phyloP scores from a whole-genome alignment of 2,113 vertebrate species.

The Carollia perspicillata region DNA sequence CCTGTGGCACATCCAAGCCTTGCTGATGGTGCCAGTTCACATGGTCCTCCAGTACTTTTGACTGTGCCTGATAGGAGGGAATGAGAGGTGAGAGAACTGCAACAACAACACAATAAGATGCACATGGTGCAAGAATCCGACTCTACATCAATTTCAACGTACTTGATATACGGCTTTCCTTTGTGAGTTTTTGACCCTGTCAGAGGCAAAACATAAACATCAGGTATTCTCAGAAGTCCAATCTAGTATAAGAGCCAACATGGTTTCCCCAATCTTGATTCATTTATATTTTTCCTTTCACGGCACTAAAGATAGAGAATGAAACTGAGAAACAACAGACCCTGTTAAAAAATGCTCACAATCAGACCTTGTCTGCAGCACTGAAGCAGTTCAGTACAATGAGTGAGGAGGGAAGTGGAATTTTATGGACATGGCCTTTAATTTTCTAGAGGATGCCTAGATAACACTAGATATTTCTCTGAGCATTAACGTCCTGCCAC shows the following conservation, averaged over 20 bases:
- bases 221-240: not conserved
- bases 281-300: slow-evolving; percentile 17
- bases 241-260: not conserved
- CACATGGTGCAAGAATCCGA: not conserved
- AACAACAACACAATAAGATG: not conserved
- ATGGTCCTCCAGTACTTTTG: not conserved
- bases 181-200: not conserved
- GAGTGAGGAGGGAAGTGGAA: not conserved
- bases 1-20: not conserved
- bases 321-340: not conserved
- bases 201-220: not conserved
- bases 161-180: not conserved
- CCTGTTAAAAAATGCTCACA: not conserved
- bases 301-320: not conserved
- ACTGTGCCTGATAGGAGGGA: not conserved
- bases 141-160: not conserved
- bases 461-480: not conserved
- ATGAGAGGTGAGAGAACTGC: not conserved
- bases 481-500: not conserved
- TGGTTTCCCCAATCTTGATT: not conserved
- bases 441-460: not conserved
- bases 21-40: not conserved
- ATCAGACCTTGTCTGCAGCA: not conserved
- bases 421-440: not conserved
- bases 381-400: not conserved